Evolutionary conservation across 1,140 invertebrate species (phyloP), one percentile per base, ranked within the genome.

Genomic region (Drosophila ogumai): DNA sequence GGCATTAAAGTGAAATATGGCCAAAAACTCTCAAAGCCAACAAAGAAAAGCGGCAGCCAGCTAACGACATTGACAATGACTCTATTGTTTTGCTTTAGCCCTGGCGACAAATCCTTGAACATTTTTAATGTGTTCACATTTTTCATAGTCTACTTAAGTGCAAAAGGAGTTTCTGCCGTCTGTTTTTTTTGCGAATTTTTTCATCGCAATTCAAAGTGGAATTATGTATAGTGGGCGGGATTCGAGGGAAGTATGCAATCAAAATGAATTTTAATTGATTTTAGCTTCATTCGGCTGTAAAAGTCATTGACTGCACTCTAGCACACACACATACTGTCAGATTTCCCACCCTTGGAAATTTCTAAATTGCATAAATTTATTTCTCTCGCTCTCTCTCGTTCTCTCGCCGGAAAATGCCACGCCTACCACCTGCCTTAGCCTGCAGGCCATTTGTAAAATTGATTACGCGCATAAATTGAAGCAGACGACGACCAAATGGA

Each of bases 301-400:
- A 86, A 85, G 82, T 85, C 82, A 85, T 75, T 86, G 82, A 85
- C 81, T 86, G 81, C 77, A 55, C 52, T 55, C 19, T 2, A 22
- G 32, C 6, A 17, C 6, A 15, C 17, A 52, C 19, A 65, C 50
- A 73, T 79, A 66, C 57, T 61, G 50, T 41, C 25, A 66, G 38
- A 59, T 28, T 34, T 31, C 34, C 66, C 19, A 50, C 43, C 81
- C 67, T 74, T 41, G 61, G 54, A 74, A 79, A 88, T 84, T 88
- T 90, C 74, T 90, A 90, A 90, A 90, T 90, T 90, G 85, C 85
- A 90, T 90, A 90, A 90, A 90, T 90, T 85, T 87, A 82, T 87
- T 79, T 79, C 66, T 65, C 64, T 78, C 63, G 32, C 60, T 63
- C 7, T 13, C 44, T 34, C 36, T 22, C 32, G 38, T 17, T 28